phyloP scores from a whole-genome alignment of 2,113 vertebrate species.

The Salvator merianae region DNA sequence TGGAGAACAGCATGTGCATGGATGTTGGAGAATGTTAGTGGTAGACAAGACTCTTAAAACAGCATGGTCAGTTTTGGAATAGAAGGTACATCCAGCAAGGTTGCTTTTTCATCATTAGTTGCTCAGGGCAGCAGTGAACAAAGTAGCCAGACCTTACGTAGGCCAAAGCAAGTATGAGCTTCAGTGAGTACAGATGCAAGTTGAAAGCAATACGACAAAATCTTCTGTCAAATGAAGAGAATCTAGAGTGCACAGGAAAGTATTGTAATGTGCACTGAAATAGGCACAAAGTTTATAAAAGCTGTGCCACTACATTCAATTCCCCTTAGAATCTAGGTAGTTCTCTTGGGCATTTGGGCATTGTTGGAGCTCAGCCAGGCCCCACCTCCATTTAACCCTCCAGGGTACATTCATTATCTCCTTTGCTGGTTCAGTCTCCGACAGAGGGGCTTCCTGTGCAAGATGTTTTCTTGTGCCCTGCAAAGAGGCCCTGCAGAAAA shows the following conservation, averaged over 20 bases:
- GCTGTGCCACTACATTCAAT: slow-evolving; percentile 30
- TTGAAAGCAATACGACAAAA: background rate
- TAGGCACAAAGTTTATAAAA: background rate
- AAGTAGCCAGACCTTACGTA: background rate
- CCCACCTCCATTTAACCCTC: no score
- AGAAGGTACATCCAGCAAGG: background rate
- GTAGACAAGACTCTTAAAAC: background rate
- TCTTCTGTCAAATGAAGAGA: background rate
- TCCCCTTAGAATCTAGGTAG: slow-evolving; percentile 15
- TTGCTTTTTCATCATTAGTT: background rate
- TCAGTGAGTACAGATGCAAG: background rate
- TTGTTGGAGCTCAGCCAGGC: background rate
- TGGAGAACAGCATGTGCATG: background rate
- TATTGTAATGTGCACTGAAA: background rate
- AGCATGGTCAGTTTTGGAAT: background rate
- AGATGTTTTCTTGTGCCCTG: no score
- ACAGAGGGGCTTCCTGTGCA: no score
- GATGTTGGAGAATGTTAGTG: background rate
- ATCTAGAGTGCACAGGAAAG: background rate
- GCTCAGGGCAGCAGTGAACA: background rate
- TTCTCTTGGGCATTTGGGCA: slow-evolving; percentile 26
- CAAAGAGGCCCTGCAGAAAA: no score
- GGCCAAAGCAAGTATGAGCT: background rate
- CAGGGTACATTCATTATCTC: no score
- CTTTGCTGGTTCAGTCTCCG: no score